Base-by-base conservation (phyloP, 2,113 vertebrate species). In the Pseudorhombus dupliciocellatus region DNA sequence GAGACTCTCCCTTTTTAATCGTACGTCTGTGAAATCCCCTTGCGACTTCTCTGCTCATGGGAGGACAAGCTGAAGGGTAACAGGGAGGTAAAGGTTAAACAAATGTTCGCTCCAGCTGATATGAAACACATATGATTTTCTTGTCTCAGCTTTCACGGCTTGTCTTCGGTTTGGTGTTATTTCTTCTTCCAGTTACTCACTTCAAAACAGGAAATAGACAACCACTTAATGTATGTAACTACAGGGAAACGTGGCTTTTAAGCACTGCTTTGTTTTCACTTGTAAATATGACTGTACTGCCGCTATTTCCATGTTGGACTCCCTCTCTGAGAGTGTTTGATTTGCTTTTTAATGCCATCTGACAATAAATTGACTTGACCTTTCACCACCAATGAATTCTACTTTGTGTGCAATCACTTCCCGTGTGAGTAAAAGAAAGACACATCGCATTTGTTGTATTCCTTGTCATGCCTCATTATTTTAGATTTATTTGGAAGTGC, bases 351-450 rank as follows among this genome's bases (percentile, higher is more conserved):
- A 56, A 55, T 80, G 60, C 65, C 72, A 53, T 75, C 24, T 70
- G 73, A 68, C 64, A 89, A 86, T 89, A 87, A 87, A 89, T 60
- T 50, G n/a, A 77, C 26, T 73, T 54, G 7, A 79, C 42, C 53
- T 75, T 57, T 72, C 37, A 40, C 15, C 52, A 51, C 24, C 51
- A 12, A 73, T 58, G 16, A 21, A 0, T 55, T 74, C 10, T 76
- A 15, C 5, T 59, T 58, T 54, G 40, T 79, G 34, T 48, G 31
- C 26, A 40, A 15, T 54, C 12, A 24, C 7, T 24, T 22, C 37
- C 14, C 15, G 40, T 14, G 3, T 44, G 15, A 34, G 44, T 6
- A 70, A 24, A 20, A 57, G 12, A 68, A 68, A 22, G 18, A 31
- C 31, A 31, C 0, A 34, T 10, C 31, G 11, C 2, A 34, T 34